Base-by-base conservation (phyloP, 2,797 vertebrate species). In the Enteromius radiatus region DNA sequence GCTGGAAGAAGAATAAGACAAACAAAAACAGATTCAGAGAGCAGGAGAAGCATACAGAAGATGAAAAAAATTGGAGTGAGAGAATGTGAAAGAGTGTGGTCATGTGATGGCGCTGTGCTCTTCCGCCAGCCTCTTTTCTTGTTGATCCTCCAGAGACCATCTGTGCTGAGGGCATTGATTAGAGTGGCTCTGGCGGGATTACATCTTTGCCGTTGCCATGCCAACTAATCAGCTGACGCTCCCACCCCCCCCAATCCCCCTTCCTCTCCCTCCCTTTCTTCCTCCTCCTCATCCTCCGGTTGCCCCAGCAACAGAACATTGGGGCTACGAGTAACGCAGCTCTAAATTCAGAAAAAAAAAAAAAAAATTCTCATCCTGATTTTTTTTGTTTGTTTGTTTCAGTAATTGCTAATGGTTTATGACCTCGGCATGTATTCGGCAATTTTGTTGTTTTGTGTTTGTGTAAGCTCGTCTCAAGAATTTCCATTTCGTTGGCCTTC, bases 121-220 rank as follows among this genome's bases (percentile, higher is more conserved):
- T 95, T 95, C 96, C 96, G 96, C 95, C 96, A 96, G 96, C 94
- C 96, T 96, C 82, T 97, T 97, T 97, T 97, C 96, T 97, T 96
- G 96, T 97, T 98, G 97, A 98, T 98, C 96, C 97, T 98, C 97
- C 91, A 92, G 97, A 97, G 97, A 97, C 96, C 96, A 97, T 98
- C 97, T 99, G 98, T 95, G 96, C 97, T 97, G 96, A 97, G 97
- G 97, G 97, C 97, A 99, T 98, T 99, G 98, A 99, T 99, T 99
- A 99, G 98, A 98, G 96, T 97, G 95, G 96, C 96, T 98, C 98
- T 99, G 96, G 95, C 96, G 97, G 98, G 97, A 99, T 99, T 99
- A 99, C 97, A 98, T 98, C 96, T 98, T 97, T 98, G 96, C 96
- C 96, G 98, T 99, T 99, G 96, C 98, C 96, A 99, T 99, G 98